A percentile compares a stretch with the other conserved stretches of the same genome.
phyloP scores from a whole-genome alignment of 1,140 invertebrate genomes.

The Elysia chlorotica region DNA sequence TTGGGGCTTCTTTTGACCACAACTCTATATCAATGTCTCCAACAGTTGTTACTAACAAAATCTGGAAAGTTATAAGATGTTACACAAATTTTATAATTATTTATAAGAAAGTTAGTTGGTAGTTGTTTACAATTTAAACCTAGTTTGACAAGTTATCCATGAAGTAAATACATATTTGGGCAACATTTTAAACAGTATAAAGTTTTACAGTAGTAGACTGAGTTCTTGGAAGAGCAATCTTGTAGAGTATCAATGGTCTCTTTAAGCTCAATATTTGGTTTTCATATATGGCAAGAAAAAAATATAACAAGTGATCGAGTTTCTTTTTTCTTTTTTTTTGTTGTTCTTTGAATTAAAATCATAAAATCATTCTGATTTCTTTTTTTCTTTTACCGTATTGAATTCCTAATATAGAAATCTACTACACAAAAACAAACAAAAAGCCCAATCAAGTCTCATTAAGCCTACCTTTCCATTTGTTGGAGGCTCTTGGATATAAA shows the following conservation, averaged over 20 bases:
- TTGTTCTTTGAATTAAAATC: neutral
- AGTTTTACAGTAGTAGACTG: too few species aligned
- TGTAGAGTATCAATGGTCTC: too few species aligned
- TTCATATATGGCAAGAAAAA: neutral
- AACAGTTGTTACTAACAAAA: slow-evolving; percentile 86
- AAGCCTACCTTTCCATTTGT: slow-evolving; percentile 86
- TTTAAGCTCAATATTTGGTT: too few species aligned
- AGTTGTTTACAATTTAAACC: too few species aligned
- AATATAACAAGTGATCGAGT: neutral
- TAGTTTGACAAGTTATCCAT: neutral
- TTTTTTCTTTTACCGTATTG: neutral
- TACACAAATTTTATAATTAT: neutral
- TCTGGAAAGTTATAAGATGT: slow-evolving; percentile 65
- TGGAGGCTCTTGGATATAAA: slow-evolving; percentile 96
- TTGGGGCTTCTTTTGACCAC: slow-evolving; percentile 95
- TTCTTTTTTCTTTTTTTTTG: neutral
- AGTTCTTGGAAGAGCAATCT: too few species aligned
- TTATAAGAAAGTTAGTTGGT: neutral
- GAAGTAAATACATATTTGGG: neutral
- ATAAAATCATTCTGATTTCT: neutral
- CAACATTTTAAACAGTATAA: neutral
- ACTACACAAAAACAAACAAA: neutral
- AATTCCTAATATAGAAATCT: too few species aligned
- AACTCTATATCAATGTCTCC: slow-evolving; percentile 98
- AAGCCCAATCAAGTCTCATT: neutral